Evolutionary conservation across 2,113 vertebrate genomes (phyloP).

Genomic region (Phaethon lepturus): DNA sequence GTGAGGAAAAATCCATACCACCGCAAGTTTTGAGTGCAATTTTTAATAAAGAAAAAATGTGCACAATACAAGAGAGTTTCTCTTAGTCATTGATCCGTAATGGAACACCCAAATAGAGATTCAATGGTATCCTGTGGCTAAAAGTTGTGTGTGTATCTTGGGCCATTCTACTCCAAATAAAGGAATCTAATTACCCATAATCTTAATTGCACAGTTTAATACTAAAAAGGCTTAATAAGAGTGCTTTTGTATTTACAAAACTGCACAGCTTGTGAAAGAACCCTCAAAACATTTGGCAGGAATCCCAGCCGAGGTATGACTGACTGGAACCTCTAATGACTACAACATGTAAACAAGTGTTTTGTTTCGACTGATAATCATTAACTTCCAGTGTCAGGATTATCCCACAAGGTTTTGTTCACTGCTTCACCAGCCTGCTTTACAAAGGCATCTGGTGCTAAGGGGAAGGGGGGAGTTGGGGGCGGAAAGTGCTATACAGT

Average conservation of each 20-base stretch:
- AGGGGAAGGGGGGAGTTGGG: constrained; percentile 41
- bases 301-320: constrained; percentile 85
- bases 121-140: constrained; percentile 36
- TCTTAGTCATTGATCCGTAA: constrained; percentile 25
- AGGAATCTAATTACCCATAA: constrained; percentile 79
- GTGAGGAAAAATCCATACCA: neutral
- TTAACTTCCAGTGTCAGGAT: constrained; percentile 83
- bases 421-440: constrained; percentile 72
- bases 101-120: constrained; percentile 57
- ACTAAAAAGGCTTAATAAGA: constrained; percentile 83
- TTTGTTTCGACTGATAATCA: constrained; percentile 85
- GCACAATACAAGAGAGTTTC: neutral
- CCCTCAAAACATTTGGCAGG: constrained; percentile 86
- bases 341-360: constrained; percentile 86
- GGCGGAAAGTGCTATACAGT: constrained; percentile 46
- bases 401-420: constrained; percentile 81
- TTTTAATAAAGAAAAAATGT: constrained; percentile 62
- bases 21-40: constrained; percentile 9
- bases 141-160: constrained; percentile 69
- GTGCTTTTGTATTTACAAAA: constrained; percentile 86
- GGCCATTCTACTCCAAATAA: constrained; percentile 73
- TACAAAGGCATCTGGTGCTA: constrained; percentile 77
- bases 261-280: constrained; percentile 85
- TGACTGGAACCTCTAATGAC: constrained; percentile 85
- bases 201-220: constrained; percentile 80